Evolutionary conservation across 2,113 vertebrate species (phyloP).

Genomic region (Sarotherodon lohbergeri): DNA sequence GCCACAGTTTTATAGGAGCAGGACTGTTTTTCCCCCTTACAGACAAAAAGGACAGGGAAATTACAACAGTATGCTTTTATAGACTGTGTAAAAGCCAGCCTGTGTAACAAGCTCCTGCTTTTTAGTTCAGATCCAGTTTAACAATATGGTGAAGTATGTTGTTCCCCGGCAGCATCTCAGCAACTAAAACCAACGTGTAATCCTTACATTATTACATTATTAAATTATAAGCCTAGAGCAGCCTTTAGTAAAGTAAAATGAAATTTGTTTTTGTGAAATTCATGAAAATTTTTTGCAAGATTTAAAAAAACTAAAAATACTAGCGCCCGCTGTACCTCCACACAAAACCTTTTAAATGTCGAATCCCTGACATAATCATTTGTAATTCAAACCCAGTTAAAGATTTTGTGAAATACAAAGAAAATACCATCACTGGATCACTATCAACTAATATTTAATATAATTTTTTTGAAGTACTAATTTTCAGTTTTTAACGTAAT

Average conservation of each 20-base stretch:
- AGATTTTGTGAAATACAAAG: neutral
- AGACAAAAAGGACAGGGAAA: neutral
- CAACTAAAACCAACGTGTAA: neutral
- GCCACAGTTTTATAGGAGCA: slow-evolving; percentile 16
- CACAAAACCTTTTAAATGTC: neutral
- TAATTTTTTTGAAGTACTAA: neutral
- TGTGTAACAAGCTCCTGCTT: neutral
- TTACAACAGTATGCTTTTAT: neutral
- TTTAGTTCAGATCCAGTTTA: neutral
- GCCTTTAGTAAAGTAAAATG: neutral
- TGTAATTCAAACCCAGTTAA: neutral
- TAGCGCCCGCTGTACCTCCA: neutral
- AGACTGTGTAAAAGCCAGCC: neutral
- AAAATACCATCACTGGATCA: neutral
- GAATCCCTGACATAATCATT: neutral
- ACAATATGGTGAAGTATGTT: neutral
- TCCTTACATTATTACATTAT: neutral
- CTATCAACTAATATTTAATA: neutral
- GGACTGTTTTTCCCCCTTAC: neutral
- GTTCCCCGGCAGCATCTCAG: neutral
- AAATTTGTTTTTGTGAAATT: neutral
- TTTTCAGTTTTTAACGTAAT: neutral
- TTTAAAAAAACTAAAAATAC: neutral
- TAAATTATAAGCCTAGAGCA: neutral
- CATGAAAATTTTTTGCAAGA: neutral